Evolutionary conservation across 2,888 invertebrate genomes (phyloP).

Genomic region (Rhopalosiphum nymphaeae): DNA sequence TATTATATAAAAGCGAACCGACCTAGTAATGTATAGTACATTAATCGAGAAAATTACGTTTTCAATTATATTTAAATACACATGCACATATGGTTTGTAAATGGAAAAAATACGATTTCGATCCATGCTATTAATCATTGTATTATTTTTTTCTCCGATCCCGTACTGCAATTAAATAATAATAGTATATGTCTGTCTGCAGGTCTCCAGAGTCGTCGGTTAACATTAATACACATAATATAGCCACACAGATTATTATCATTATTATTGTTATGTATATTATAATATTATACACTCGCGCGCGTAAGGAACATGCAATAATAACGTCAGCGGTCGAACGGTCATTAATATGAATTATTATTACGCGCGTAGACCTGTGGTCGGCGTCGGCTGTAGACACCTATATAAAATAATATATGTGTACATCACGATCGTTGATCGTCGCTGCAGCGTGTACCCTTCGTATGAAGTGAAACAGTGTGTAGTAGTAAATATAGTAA

Average conservation of each 20-base stretch:
- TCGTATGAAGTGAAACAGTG: neutral
- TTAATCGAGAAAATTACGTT: constrained; percentile 14
- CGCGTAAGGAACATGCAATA: neutral
- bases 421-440: neutral
- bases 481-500: constrained; percentile 25
- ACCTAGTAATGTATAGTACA: neutral
- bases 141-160: neutral
- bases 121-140: constrained; percentile 19
- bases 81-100: neutral
- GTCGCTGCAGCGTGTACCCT: neutral
- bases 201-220: neutral
- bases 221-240: neutral
- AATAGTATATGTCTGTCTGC: neutral
- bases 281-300: neutral
- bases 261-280: neutral
- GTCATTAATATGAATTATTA: constrained; percentile 56
- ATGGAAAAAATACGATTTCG: neutral
- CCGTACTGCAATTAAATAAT: neutral
- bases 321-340: constrained; percentile 34
- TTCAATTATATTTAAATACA: neutral
- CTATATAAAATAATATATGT: neutral
- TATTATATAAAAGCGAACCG: neutral
- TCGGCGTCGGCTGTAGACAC: neutral
- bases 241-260: constrained; percentile 1
- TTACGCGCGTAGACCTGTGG: constrained; percentile 25